These are phyloP conservation scores for Lophius piscatorius DNA, from an alignment of 2,113 vertebrate species.

Conservation along the genomic window DNA sequence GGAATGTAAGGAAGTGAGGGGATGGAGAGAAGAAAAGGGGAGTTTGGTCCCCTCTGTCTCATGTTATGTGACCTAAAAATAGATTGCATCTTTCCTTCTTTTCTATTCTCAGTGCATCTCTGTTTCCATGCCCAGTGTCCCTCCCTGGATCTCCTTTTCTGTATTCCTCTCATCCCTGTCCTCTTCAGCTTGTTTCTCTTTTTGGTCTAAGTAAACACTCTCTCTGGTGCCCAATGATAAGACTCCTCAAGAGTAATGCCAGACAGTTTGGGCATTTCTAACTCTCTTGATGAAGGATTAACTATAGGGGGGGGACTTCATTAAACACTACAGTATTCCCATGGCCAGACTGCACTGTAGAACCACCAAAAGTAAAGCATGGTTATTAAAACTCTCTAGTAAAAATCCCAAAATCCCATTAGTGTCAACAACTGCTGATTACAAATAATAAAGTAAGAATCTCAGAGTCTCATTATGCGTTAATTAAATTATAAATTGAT, in stretches of 20 bases:
- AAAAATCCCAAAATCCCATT: neutral
- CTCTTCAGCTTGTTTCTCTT: conserved; percentile 27
- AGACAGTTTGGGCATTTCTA: conserved; percentile 51
- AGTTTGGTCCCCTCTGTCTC: conserved; percentile 44
- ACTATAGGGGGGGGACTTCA: conserved; percentile 28
- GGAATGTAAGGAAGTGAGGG: conserved; percentile 65
- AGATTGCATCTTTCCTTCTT: conserved; percentile 61
- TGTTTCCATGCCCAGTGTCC: conserved; percentile 45
- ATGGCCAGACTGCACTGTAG: conserved; percentile 6
- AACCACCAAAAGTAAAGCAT: conserved; percentile 25
- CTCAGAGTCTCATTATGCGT: neutral
- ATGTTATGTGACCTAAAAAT: conserved; percentile 75
- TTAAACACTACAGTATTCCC: conserved; percentile 29
- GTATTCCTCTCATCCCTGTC: conserved; percentile 40
- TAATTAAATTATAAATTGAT: neutral
- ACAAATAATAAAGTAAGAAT: conserved; percentile 1
- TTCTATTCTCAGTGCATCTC: conserved; percentile 63
- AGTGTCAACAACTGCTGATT: conserved; percentile 14
- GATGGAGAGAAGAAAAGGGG: conserved; percentile 29
- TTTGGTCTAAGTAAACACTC: conserved; percentile 56
- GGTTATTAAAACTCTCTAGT: conserved; percentile 23
- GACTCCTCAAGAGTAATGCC: conserved; percentile 45
- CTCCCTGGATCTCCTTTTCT: conserved; percentile 42
- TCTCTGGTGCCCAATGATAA: conserved; percentile 56
- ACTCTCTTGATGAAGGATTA: conserved; percentile 47